Evolutionary conservation across 1,140 invertebrate genomes (phyloP), one percentile per base, ranked within the genome.

Genomic region (Trichomalopsis sarcophagae): DNA sequence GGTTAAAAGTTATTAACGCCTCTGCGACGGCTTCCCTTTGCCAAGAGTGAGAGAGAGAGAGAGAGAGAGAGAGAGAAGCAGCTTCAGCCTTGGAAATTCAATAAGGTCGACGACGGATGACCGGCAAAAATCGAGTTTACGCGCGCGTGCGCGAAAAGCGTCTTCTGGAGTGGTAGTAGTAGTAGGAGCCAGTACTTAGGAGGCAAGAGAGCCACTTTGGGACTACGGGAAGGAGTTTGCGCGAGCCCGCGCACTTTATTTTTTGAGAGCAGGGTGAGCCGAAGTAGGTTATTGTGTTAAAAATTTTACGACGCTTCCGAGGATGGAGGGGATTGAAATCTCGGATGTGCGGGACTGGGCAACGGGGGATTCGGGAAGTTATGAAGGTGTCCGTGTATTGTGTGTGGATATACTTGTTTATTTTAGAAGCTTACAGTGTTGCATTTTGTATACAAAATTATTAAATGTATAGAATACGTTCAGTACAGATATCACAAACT

Each of bases 1-100:
- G 73, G 71, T 82, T 82, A 82, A 82, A 82, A 82, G 81, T 82
- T 82, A 66, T 76, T 76, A 76, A 33, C 80, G 50, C 47, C 17
- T 50, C 27, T 27, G 7, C 21, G 11, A 21, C 55, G 23, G 9
- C 68, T n/a, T 13, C 23, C 44, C 23, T 62, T 62, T 62, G 55
- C 55, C 27, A 23, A 36, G 33, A 79, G 66, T 17, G 40, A 50
- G 17, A 40, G 17, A 21, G 36, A 27, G 27, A 27, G 44, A 36
- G 33, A 79, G 66, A 30, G 40, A 50, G 17, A 40, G 17, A 21
- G 36, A 73, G 27, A 14, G 36, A 81, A 73, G 44, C 23, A 50
- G 62, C 21, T 50, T 81, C n/a, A 4, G 55, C 55, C 40, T 7
- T 17, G 30, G 17, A 82, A 82, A 82, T 82, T 76, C 47, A 82